Evolutionary conservation across 1,140 invertebrate species (phyloP), one percentile per base, ranked within the genome.

Genomic region (Pararge aegeria): DNA sequence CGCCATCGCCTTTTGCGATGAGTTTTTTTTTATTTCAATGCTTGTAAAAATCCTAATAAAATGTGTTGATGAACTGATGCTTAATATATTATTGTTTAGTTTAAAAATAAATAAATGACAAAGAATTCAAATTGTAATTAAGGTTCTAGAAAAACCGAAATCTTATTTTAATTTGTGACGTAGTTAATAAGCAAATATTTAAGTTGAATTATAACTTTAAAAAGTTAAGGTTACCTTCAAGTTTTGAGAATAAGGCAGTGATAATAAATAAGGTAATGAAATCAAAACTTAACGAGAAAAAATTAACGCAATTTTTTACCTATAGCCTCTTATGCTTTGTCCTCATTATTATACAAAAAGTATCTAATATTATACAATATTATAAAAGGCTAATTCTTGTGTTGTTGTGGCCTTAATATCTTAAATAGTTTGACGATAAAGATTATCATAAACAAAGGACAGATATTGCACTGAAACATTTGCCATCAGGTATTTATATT

Each of bases 401-500:
- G 10, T 5, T 27, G n/a, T n/a, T n/a, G n/a, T n/a, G n/a, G n/a
- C n/a, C n/a, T n/a, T n/a, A n/a, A n/a, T 65, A 77, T 72, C 70
- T 69, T 80, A 70, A 75, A 70, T 80, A 75, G 71, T 75, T 70
- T 87, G 84, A 87, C 82, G 85, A 87, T 87, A 82, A 80, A 62
- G 64, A 82, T 77, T 78, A 68, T 78, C 71, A 80, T 55, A 57
- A 42, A 55, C 34, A 44, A 58, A 66, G 46, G 55, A n/a, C n/a
- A n/a, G 6, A 55, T 34, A 57, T 20, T 49, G 19, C 0, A 27
- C 27, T 5, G 10, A 27, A 27, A 27, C 5, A 27, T 1, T 24
- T 27, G 27, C 27, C 27, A 27, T 4, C 27, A 27, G 5, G 5
- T 7, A 27, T 27, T 7, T 24, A 24, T 24, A 24, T 4, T 24